Evolutionary conservation across 2,797 vertebrate species (phyloP), one percentile per base, ranked within the genome.

Genomic region (Alauda arvensis): DNA sequence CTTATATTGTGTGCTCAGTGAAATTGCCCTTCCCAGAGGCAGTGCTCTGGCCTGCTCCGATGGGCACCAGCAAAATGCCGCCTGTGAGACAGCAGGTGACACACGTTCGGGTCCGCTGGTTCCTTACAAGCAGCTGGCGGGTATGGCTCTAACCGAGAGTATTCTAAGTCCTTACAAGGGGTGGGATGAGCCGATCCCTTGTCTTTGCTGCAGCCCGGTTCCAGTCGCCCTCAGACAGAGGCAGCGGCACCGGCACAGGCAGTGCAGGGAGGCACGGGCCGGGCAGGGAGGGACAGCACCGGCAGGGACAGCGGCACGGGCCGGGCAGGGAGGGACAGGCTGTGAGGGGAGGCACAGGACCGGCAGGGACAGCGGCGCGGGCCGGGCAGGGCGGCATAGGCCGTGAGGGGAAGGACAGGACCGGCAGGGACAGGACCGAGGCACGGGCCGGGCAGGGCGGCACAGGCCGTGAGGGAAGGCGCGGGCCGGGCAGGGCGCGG

Each of bases 101-200:
- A 45, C 19, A 18, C 33, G 24, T 24, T 52, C 29, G 42, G 33
- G 19, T 45, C 63, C 46, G 6, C 20, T n/a, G 63, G 6, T 1
- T 67, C 49, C 37, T 67, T 11, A 57, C 24, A 11, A 48, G 87
- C 26, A 75, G 52, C 63, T 63, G 63, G 29, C 3, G 15, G 13
- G 13, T 15, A 51, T 11, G 4, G 5, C 53, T 65, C 25, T 40
- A 29, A 74, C 3, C 1, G 29, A 53, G 37, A 59, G 29, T 12
- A 21, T 34, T 77, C 39, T 3, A 28, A 63, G n/a, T 1, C 20
- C 46, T 45, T 6, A 40, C 4, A 26, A 39, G 13, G 21, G 14
- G 2, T 0, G 1, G 1, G 3, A 1, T 45, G 57, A 61, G 29
- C 2, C 17, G 23, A 2, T 25, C 6, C 3, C 9, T 29, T 18